These are phyloP conservation scores for Prionailurus viverrinus DNA, from an alignment of 2,113 vertebrate genomes.

Conservation along the genomic window DNA sequence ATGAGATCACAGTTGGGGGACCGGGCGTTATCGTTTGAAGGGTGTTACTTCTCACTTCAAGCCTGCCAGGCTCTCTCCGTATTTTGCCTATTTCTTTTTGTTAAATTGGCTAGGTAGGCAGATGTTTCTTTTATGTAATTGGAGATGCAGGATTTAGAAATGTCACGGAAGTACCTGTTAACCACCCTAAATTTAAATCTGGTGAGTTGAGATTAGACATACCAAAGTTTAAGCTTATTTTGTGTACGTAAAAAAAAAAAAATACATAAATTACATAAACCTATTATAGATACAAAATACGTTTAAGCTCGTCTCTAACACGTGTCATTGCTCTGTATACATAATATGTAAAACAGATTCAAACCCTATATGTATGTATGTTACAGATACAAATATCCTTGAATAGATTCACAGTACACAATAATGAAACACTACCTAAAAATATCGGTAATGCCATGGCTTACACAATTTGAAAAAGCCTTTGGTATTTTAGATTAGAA, in stretches of 20 bases:
- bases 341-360: background rate
- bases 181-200: conserved; percentile 43
- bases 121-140: conserved; percentile 48
- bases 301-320: background rate
- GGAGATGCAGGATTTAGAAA: conserved; percentile 54
- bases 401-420: background rate
- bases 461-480: background rate
- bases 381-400: background rate
- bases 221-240: background rate
- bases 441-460: background rate
- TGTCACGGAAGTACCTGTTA: conserved; percentile 9
- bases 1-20: background rate
- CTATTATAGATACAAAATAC: background rate
- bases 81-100: conserved; percentile 4
- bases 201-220: background rate
- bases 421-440: conserved; percentile 38
- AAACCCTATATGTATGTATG: background rate
- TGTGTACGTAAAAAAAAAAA: background rate
- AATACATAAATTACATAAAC: background rate
- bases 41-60: background rate
- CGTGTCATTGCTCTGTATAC: background rate
- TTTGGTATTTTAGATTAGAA: conserved; percentile 10
- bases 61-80: background rate
- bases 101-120: conserved; percentile 11
- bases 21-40: accelerated